A percentile compares a stretch with the other conserved stretches of the same genome.
Evolutionary conservation across 2,113 vertebrate genomes (phyloP).

Genomic region (Peromyscus californicus): DNA sequence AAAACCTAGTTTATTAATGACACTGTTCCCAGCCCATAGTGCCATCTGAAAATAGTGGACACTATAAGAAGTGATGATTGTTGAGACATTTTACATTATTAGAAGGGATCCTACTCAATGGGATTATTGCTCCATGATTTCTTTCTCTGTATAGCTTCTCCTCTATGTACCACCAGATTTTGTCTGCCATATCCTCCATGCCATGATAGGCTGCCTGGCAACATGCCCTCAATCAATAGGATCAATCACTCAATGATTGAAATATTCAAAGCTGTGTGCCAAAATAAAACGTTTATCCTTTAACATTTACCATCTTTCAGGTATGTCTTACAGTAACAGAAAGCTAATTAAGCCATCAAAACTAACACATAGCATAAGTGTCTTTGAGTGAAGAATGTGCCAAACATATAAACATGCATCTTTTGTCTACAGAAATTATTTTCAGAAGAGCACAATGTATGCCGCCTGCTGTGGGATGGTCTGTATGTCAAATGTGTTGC

Average conservation of each 20-base stretch:
- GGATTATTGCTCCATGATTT: too few species aligned
- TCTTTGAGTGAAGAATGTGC: not conserved
- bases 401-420: not conserved
- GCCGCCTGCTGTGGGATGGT: too few species aligned
- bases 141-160: too few species aligned
- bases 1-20: not conserved
- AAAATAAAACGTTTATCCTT: not conserved
- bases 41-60: too few species aligned
- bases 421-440: not conserved
- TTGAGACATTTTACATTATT: too few species aligned
- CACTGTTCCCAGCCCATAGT: rapidly evolving
- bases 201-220: not conserved
- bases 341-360: too few species aligned
- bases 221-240: too few species aligned
- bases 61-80: too few species aligned
- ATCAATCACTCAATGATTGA: too few species aligned
- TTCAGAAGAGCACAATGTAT: not conserved
- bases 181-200: not conserved
- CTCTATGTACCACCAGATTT: not conserved
- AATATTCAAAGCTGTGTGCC: not conserved
- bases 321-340: not conserved
- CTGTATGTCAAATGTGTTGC: too few species aligned
- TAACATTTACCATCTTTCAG: not conserved
- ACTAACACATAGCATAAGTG: not conserved
- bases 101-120: too few species aligned